These are phyloP conservation scores for Laticauda colubrina DNA, from an alignment of 2,113 vertebrate genomes.

Conservation along the genomic window DNA sequence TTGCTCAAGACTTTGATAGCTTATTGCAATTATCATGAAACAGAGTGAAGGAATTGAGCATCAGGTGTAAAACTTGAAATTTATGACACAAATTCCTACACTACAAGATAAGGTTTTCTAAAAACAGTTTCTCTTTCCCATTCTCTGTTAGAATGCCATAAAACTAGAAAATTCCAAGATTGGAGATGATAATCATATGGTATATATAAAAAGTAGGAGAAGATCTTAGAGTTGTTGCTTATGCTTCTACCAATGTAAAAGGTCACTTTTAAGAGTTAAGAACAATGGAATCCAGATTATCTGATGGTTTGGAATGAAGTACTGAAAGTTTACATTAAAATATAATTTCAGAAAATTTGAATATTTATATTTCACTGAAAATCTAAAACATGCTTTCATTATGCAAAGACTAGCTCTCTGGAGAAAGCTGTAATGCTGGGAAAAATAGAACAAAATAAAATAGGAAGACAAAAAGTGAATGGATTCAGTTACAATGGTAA, in stretches of 20 bases:
- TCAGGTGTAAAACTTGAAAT: neutral
- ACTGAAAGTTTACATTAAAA: neutral
- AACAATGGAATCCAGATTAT: neutral
- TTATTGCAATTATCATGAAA: neutral
- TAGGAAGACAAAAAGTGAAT: neutral
- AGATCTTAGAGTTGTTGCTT: neutral
- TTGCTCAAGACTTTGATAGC: neutral
- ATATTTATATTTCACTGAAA: neutral
- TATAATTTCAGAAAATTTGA: neutral
- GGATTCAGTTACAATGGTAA: neutral
- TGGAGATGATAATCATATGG: neutral
- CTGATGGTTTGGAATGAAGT: neutral
- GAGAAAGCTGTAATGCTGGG: neutral
- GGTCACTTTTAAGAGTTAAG: neutral
- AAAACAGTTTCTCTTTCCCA: neutral
- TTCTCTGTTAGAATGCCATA: neutral
- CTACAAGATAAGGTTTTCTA: neutral
- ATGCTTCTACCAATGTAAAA: neutral
- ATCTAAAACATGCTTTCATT: neutral
- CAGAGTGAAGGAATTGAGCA: neutral
- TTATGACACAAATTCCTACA: neutral
- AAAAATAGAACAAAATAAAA: neutral
- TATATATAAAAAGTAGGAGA: neutral
- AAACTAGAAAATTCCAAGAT: neutral
- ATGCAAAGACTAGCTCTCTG: neutral